phyloP scores from a whole-genome alignment of 35 echinoderm and acorn worm species.

The Lytechinus pictus region DNA sequence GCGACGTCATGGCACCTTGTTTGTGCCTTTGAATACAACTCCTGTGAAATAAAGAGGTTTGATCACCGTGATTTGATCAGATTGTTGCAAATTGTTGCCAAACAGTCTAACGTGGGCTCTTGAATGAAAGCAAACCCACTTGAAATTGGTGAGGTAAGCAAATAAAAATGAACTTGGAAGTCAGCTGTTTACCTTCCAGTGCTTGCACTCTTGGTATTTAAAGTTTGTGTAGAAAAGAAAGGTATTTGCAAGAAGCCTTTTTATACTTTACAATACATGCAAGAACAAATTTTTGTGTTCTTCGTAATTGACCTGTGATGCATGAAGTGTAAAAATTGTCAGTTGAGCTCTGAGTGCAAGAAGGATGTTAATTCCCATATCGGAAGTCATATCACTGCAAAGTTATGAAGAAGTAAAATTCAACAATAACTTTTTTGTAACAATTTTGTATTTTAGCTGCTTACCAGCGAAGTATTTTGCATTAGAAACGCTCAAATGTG shows the following conservation, averaged over 20 bases:
- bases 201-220: neutral
- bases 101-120: neutral
- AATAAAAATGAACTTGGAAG: neutral
- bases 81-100: constrained; percentile 18
- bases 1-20: neutral
- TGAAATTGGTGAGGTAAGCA: neutral
- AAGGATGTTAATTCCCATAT: too few relatives aligned
- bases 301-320: neutral
- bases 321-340: neutral
- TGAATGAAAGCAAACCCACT: neutral
- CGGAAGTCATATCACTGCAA: too few relatives aligned
- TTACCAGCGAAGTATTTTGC: too few relatives aligned
- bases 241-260: neutral
- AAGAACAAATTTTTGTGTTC: neutral
- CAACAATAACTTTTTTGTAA: too few relatives aligned
- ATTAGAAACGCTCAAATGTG: too few relatives aligned
- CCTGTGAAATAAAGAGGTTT: neutral
- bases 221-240: neutral
- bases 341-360: too few relatives aligned
- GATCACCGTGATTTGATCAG: neutral
- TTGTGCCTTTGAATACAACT: neutral
- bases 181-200: neutral
- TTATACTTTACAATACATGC: neutral
- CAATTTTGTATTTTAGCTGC: too few relatives aligned
- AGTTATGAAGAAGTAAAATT: too few relatives aligned